These are phyloP conservation scores for Brachionus manjavacas DNA, from an alignment of 1,140 invertebrate genomes.

Conservation along the genomic window DNA sequence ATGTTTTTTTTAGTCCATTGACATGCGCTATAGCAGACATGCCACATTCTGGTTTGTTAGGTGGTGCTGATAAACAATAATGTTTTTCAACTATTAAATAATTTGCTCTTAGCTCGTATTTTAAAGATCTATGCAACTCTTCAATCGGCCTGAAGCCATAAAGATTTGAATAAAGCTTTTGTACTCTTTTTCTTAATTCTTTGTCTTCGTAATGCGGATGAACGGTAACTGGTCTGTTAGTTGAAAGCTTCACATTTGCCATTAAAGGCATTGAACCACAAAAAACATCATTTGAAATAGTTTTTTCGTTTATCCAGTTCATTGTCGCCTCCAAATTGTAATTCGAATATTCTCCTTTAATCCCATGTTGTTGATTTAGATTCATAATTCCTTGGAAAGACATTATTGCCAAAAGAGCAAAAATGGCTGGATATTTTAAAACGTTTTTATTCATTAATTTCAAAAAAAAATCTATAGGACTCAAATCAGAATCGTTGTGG, in stretches of 20 bases:
- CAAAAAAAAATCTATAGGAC: not conserved
- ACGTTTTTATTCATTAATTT: not conserved
- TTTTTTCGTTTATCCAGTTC: constrained; percentile 67
- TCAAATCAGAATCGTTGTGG: constrained; percentile 45
- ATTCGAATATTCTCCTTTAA: constrained; percentile 65
- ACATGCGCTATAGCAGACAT: not conserved
- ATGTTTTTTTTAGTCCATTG: not conserved
- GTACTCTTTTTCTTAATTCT: constrained; percentile 2
- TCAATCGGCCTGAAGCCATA: constrained; percentile 25
- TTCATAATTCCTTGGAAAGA: constrained; percentile 58
- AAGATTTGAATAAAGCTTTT: not conserved
- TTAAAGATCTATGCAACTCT: not conserved
- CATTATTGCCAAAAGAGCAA: constrained; percentile 58
- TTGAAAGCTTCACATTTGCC: constrained; percentile 72
- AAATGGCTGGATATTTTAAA: constrained; percentile 48
- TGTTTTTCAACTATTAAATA: constrained; percentile 39
- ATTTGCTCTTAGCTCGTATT: not conserved
- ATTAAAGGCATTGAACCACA: constrained; percentile 78
- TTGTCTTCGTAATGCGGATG: constrained; percentile 68
- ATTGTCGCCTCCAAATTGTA: constrained; percentile 69
- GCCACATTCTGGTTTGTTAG: constrained; percentile 11
- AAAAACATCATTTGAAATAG: constrained; percentile 65
- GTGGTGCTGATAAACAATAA: constrained; percentile 25
- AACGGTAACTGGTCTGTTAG: constrained; percentile 69
- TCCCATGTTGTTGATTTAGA: constrained; percentile 58